A percentile compares a stretch with the other conserved stretches of the same genome.
These are phyloP conservation scores for Trachops cirrhosus DNA, from an alignment of 2,797 vertebrate species.

Conservation along the genomic window DNA sequence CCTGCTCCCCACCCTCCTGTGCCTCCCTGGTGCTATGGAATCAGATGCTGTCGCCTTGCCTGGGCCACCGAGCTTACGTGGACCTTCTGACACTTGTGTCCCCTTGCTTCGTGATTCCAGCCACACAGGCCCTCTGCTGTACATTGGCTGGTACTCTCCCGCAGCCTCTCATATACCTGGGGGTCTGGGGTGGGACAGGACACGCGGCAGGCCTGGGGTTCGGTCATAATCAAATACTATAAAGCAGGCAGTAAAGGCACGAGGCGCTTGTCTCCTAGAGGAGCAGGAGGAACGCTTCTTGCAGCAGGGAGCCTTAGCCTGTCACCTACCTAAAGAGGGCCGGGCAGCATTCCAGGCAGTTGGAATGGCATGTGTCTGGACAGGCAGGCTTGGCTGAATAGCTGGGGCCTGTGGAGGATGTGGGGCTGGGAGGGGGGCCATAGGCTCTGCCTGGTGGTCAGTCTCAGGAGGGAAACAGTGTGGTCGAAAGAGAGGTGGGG, in stretches of 20 bases:
- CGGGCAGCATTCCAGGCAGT: neutral
- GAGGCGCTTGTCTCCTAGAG: too few relatives aligned
- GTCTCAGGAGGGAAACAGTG: neutral
- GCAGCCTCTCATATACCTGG: accelerated
- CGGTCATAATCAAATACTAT: neutral
- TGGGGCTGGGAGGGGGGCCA: neutral
- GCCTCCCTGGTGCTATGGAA: too few relatives aligned
- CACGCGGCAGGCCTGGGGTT: neutral
- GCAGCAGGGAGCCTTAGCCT: neutral
- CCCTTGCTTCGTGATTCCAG: neutral
- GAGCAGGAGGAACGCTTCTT: neutral
- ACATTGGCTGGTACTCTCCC: too few relatives aligned
- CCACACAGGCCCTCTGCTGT: too few relatives aligned
- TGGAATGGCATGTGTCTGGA: neutral
- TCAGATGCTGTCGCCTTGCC: neutral
- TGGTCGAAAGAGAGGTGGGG: neutral
- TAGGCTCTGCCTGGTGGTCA: neutral
- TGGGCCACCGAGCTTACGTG: accelerated
- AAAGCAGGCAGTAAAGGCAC: neutral
- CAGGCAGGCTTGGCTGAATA: neutral
- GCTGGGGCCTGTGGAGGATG: neutral
- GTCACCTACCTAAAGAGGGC: neutral
- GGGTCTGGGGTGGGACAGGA: neutral
- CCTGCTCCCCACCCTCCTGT: neutral
- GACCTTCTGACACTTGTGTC: neutral